phyloP scores from a whole-genome alignment of 2,113 vertebrate species.

The Sinocyclocheilus anshuiensis region DNA sequence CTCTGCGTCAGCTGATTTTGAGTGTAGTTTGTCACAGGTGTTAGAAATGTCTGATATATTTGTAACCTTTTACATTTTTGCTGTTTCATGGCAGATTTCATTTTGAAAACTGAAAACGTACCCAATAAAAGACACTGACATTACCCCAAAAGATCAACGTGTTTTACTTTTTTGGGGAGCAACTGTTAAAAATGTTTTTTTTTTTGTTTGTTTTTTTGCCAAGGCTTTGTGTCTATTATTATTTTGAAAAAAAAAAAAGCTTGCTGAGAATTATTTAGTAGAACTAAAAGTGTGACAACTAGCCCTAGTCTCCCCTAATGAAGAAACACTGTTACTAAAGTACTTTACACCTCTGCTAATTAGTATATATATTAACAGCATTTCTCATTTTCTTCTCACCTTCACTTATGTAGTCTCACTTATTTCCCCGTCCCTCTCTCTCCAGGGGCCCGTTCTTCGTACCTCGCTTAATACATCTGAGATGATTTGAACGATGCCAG shows the following conservation, averaged over 20 bases:
- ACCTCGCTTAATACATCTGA: no score
- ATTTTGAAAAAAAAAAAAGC: no score
- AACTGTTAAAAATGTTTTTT: neutral
- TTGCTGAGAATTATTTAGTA: neutral
- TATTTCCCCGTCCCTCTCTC: neutral
- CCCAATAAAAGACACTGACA: neutral
- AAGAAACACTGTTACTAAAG: neutral
- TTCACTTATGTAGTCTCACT: neutral
- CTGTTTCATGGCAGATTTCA: neutral
- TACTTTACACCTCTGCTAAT: conserved; percentile 3
- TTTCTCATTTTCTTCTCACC: neutral
- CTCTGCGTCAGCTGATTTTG: neutral
- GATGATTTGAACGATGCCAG: no score
- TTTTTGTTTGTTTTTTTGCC: no score
- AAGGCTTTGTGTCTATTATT: neutral
- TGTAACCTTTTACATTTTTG: neutral
- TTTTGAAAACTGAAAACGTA: neutral
- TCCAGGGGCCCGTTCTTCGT: no score
- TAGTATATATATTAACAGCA: neutral
- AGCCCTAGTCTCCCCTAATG: neutral
- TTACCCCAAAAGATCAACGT: no score
- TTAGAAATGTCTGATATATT: neutral
- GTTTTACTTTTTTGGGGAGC: no score
- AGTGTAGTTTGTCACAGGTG: neutral
- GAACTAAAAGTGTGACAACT: neutral